Evolutionary conservation across 2,113 vertebrate species (phyloP).

Genomic region (Lethenteron reissneri): DNA sequence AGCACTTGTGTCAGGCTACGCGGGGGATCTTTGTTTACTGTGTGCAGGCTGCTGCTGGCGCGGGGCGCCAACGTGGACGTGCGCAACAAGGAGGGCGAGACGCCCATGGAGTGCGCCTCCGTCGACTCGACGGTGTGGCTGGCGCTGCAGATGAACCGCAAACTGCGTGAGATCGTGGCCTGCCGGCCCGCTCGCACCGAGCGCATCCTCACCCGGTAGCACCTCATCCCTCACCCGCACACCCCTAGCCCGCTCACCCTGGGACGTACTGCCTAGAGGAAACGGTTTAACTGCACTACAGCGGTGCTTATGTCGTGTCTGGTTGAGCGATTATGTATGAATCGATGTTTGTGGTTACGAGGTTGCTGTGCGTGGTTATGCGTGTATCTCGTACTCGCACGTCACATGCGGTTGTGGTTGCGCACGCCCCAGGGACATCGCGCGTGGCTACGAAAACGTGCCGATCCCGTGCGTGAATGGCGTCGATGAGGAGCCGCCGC

Average conservation of each 20-base stretch:
- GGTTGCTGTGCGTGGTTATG: too few species aligned
- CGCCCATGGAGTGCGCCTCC: conserved; percentile 39
- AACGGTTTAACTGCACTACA: too few species aligned
- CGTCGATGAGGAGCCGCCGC: conserved; percentile 53
- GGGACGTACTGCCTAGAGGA: too few species aligned
- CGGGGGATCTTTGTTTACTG: not conserved
- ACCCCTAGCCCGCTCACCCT: too few species aligned
- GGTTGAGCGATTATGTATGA: too few species aligned
- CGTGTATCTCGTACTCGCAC: too few species aligned
- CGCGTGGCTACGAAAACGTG: conserved; percentile 62
- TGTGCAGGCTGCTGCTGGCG: conserved; percentile 50
- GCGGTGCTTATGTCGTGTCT: too few species aligned
- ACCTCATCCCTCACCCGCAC: too few species aligned
- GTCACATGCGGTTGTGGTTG: too few species aligned
- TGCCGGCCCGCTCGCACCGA: conserved; percentile 51
- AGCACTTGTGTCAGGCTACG: too few species aligned
- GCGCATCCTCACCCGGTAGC: conserved; percentile 54
- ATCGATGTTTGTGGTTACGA: too few species aligned
- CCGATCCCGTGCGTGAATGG: conserved; percentile 67
- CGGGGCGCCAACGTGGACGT: conserved; percentile 56
- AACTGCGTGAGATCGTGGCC: conserved; percentile 43
- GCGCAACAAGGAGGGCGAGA: conserved; percentile 60
- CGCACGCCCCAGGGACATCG: conserved; percentile 33
- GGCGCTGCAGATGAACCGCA: conserved; percentile 59
- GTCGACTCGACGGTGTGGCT: conserved; percentile 58